phyloP scores from a whole-genome alignment of 2,797 vertebrate species.

The Eremophila alpestris region DNA sequence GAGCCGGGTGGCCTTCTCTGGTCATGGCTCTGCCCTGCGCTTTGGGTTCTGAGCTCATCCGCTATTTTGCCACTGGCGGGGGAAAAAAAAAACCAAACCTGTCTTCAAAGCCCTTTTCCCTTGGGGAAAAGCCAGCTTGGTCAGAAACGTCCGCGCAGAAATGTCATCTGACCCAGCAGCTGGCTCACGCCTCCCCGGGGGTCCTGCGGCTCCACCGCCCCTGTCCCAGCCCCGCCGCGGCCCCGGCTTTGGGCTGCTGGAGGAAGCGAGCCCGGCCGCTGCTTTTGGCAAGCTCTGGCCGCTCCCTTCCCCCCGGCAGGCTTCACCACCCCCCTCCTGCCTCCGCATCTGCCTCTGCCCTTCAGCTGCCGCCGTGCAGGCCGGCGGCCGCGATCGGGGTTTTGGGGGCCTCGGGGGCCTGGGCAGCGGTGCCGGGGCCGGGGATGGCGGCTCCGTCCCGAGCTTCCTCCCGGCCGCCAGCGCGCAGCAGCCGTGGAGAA shows the following conservation, averaged over 20 bases:
- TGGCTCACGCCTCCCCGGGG: background rate
- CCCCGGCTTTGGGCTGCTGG: background rate
- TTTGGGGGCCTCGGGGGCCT: background rate
- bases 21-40: background rate
- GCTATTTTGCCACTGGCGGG: background rate
- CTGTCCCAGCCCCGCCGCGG: background rate
- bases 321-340: background rate
- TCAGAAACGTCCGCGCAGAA: background rate
- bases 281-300: background rate
- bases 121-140: background rate
- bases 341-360: slow-evolving; percentile 53
- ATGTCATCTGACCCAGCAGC: background rate
- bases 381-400: rapidly evolving
- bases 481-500: background rate
- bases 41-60: slow-evolving; percentile 24
- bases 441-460: background rate
- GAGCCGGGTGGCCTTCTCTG: background rate
- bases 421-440: background rate
- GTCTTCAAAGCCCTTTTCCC: background rate
- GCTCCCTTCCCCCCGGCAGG: background rate
- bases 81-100: background rate
- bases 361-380: background rate
- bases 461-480: background rate
- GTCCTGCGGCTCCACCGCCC: background rate
- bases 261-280: background rate